Evolutionary conservation across 2,797 vertebrate species (phyloP).

Genomic region (Remorina albescens): DNA sequence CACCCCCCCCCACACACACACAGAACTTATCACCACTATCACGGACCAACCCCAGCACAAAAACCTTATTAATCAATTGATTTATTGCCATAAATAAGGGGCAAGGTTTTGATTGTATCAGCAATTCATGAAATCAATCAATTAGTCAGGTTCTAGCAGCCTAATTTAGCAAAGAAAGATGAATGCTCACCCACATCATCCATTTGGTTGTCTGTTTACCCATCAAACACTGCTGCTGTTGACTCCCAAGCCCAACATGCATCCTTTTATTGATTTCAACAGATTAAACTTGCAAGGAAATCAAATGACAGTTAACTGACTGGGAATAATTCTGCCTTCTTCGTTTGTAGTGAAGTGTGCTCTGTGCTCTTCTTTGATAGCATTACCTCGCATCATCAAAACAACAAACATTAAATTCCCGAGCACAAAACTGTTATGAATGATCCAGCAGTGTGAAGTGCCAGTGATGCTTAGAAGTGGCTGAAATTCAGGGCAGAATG

Average conservation of each 20-base stretch:
- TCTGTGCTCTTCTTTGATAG: constrained; percentile 59
- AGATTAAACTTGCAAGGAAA: constrained; percentile 81
- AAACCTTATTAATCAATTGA: constrained; percentile 85
- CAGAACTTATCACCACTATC: constrained; percentile 42
- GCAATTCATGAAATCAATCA: constrained; percentile 82
- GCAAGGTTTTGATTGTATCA: constrained; percentile 84
- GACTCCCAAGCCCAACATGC: constrained; percentile 75
- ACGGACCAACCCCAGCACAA: constrained; percentile 56
- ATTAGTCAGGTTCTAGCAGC: constrained; percentile 76
- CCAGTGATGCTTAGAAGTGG: constrained; percentile 23
- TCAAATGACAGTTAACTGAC: constrained; percentile 77
- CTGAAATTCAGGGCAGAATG: constrained; percentile 30
- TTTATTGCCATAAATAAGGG: constrained; percentile 85
- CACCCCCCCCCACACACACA: background rate
- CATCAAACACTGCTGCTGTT: constrained; percentile 80
- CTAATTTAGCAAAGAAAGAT: constrained; percentile 84
- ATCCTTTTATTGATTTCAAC: constrained; percentile 74
- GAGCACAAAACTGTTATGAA: constrained; percentile 16
- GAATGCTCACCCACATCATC: constrained; percentile 78
- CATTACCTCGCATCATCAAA: constrained; percentile 59
- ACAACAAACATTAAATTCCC: constrained; percentile 62
- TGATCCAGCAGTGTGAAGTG: constrained; percentile 26
- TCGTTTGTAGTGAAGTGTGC: constrained; percentile 63
- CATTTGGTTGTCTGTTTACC: constrained; percentile 79
- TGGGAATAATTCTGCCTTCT: constrained; percentile 72